Conservation (phyloP, 2,113 vertebrate species). For the Hippocampus guttulatus region DNA sequence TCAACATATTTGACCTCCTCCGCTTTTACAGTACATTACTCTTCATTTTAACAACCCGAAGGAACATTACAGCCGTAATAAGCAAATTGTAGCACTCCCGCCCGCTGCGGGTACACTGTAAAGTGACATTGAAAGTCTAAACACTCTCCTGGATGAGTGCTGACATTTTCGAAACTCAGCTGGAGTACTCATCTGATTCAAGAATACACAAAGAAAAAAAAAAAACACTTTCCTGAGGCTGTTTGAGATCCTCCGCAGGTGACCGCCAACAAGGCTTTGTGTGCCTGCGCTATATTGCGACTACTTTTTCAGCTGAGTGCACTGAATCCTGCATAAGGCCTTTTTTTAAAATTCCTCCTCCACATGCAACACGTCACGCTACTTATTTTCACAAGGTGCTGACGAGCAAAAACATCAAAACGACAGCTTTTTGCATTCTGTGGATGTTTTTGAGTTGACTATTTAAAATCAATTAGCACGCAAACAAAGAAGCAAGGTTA, state of each 20-base stretch:
- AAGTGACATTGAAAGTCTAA: background rate
- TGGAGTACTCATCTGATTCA: background rate
- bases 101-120: background rate
- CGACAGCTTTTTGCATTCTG: background rate
- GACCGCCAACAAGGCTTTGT: background rate
- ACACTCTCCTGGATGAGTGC: background rate
- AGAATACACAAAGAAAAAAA: background rate
- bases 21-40: slow-evolving; percentile 5
- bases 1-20: slow-evolving; percentile 4
- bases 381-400: background rate
- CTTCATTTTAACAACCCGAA: slow-evolving; percentile 2
- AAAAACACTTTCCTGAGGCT: background rate
- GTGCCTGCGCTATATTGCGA: background rate
- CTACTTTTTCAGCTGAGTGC: slow-evolving; percentile 51
- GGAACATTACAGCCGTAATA: background rate
- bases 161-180: background rate
- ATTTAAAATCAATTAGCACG: no score
- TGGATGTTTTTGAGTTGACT: no score
- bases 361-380: background rate
- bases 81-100: background rate
- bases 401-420: background rate
- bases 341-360: background rate
- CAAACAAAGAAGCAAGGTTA: no score
- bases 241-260: background rate
- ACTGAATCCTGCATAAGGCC: slow-evolving; percentile 57